phyloP scores from a whole-genome alignment of 2,797 vertebrate genomes.

The Sebastes minor region DNA sequence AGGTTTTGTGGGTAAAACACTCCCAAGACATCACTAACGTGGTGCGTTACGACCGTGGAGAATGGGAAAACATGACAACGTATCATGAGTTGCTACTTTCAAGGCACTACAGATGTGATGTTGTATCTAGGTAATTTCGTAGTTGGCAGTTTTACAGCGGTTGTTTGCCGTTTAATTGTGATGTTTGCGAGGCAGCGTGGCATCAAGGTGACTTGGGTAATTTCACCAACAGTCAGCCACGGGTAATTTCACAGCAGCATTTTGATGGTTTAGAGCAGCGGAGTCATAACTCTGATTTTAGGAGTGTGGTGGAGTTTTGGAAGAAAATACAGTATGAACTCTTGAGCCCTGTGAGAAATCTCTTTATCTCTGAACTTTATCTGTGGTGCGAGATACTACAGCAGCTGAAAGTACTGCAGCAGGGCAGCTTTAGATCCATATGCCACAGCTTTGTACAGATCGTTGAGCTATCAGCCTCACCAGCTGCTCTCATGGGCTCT shows the following conservation, averaged over 20 bases:
- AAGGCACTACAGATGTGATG: conserved; percentile 13
- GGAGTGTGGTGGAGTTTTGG: conserved; percentile 7
- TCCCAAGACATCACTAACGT: conserved; percentile 10
- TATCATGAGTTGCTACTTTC: conserved; percentile 18
- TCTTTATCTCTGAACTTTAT: conserved; percentile 37
- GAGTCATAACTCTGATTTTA: conserved; percentile 10
- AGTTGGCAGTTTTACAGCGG: conserved; percentile 23
- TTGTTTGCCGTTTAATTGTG: conserved; percentile 37
- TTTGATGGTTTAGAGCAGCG: conserved; percentile 1
- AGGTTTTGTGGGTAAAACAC: neutral
- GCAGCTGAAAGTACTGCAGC: neutral
- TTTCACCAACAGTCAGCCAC: conserved; percentile 20
- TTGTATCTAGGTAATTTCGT: conserved; percentile 11
- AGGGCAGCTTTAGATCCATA: conserved; percentile 8
- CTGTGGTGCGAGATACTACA: neutral
- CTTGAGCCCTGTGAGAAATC: conserved; percentile 28
- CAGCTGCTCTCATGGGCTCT: conserved; percentile 45
- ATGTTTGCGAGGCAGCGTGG: conserved; percentile 6
- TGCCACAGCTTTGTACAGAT: conserved; percentile 1
- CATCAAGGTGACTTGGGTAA: conserved; percentile 40
- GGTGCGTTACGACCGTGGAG: neutral
- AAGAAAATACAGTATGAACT: neutral
- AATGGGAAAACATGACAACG: conserved; percentile 15
- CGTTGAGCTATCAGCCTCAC: conserved; percentile 7
- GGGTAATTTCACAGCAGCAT: conserved; percentile 34